Base-by-base conservation (phyloP, 2,113 vertebrate species). In the Australoheros scitulus region DNA sequence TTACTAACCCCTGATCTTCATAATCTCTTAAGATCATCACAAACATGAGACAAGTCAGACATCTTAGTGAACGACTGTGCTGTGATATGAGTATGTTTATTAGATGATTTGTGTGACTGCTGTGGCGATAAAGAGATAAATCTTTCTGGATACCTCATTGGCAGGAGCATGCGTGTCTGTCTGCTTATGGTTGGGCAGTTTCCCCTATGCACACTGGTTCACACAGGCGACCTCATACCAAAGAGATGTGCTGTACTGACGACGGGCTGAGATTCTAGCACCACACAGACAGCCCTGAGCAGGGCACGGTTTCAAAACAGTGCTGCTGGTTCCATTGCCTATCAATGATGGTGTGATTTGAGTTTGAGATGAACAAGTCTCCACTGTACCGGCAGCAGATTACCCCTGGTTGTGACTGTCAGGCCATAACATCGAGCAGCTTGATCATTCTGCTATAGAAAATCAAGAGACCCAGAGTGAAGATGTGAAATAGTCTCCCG, bases 211-310 rank as follows among this genome's bases (percentile, higher is more conserved):
- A 77, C 63, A 76, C 80, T 14, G 24, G 89, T 88, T 92, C 79
- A 89, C 79, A 82, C 72, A 81, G 84, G 83, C 77, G 81, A 90
- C 86, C 90, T 94, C 93, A 94, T 94, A 81, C 89, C 88, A 90
- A 59, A 94, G 85, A 92, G 90, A 95, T 94, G 90, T 5, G 85
- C 91, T 83, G 89, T 79, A 65, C 90, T 81, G 88, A 93, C 79
- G 64, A 47, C 22, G 7, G 64, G 77, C 87, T 87, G 91, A 82
- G 86, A 91, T 88, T 86, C 80, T 64, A 79, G 86, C 90, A 77
- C 84, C 92, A 86, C 84, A 91, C 87, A 91, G 83, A 83, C 87
- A 86, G 65, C 85, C 86, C 87, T 75, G 89, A 90, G 85, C 81
- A 70, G 76, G 61, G 85, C 77, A 38, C 61, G 36, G 87, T 91